These are phyloP conservation scores for Paedocypris sp. DNA, from an alignment of 2,113 vertebrate species.

Conservation along the genomic window DNA sequence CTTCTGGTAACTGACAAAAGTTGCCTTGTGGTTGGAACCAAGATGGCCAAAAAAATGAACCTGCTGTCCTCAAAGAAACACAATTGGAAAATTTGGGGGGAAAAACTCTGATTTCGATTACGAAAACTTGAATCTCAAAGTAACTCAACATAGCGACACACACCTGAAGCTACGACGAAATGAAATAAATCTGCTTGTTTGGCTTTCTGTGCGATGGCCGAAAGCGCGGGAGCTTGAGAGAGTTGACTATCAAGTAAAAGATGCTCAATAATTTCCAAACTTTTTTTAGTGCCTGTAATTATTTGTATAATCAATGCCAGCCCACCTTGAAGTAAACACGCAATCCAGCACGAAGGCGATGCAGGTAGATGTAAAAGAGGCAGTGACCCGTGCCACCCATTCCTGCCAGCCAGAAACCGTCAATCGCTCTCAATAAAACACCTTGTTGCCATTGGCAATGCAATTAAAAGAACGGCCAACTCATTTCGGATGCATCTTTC, in stretches of 20 bases:
- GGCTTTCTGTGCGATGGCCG: background rate
- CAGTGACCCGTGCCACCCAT: slow-evolving; percentile 68
- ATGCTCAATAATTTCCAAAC: no score
- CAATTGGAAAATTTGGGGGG: no score
- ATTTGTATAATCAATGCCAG: background rate
- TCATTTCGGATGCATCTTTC: slow-evolving; percentile 78
- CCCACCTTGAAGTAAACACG: slow-evolving; percentile 40
- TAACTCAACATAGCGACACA: no score
- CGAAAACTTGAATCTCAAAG: no score
- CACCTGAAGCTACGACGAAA: no score
- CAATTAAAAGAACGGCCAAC: slow-evolving; percentile 82
- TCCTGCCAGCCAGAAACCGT: slow-evolving; percentile 64
- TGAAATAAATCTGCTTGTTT: no score
- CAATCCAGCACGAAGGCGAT: slow-evolving; percentile 46
- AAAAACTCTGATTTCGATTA: no score
- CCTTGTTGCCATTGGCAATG: slow-evolving; percentile 78
- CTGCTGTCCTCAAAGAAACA: no score
- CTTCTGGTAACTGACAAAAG: no score
- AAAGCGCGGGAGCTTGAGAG: no score
- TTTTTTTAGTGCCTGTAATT: slow-evolving; percentile 1
- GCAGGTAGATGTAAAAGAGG: slow-evolving; percentile 57
- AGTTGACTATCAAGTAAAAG: background rate
- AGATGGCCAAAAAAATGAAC: no score
- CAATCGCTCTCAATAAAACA: slow-evolving; percentile 65
- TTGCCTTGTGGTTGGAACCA: no score